phyloP scores from a whole-genome alignment of 2,888 invertebrate genomes.

The Nesidiocoris tenuis region DNA sequence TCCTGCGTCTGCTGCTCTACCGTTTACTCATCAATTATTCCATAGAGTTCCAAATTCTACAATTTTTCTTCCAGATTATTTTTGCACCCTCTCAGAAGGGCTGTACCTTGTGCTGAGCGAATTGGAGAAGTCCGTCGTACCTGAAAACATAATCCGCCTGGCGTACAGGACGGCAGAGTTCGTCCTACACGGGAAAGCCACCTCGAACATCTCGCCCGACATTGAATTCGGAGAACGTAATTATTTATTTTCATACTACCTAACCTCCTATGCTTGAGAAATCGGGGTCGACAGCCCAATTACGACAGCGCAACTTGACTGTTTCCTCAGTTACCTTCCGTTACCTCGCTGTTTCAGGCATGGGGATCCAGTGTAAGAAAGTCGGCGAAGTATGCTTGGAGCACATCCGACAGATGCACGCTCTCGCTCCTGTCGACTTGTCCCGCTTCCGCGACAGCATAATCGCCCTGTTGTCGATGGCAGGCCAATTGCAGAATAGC shows the following conservation, averaged over 20 bases:
- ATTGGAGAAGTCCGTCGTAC: slow-evolving; percentile 42
- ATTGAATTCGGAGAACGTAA: slow-evolving; percentile 66
- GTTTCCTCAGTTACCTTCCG: too few species aligned
- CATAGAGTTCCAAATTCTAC: too few species aligned
- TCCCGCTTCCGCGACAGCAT: slow-evolving; percentile 38
- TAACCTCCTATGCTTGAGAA: too few species aligned
- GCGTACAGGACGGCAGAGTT: slow-evolving; percentile 51
- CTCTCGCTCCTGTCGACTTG: slow-evolving; percentile 54
- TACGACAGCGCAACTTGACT: too few species aligned
- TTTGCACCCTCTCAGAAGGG: slow-evolving; percentile 57
- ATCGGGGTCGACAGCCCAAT: too few species aligned
- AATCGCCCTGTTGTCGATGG: slow-evolving; percentile 48
- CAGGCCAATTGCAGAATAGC: slow-evolving; percentile 57
- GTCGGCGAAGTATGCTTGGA: slow-evolving; percentile 60
- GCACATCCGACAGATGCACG: slow-evolving; percentile 48
- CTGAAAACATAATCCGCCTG: slow-evolving; percentile 45
- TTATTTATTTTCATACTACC: too few species aligned
- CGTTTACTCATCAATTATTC: too few species aligned
- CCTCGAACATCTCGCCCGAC: slow-evolving; percentile 72
- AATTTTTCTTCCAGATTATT: slow-evolving; percentile 61
- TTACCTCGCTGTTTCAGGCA: slow-evolving; percentile 56
- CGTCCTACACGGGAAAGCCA: slow-evolving; percentile 72
- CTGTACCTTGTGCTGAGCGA: slow-evolving; percentile 54
- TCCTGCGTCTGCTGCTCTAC: too few species aligned
- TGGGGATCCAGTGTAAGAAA: slow-evolving; percentile 63